These are phyloP conservation scores for Neolamprologus falcicula DNA, from an alignment of 2,113 vertebrate genomes.

Conservation along the genomic window DNA sequence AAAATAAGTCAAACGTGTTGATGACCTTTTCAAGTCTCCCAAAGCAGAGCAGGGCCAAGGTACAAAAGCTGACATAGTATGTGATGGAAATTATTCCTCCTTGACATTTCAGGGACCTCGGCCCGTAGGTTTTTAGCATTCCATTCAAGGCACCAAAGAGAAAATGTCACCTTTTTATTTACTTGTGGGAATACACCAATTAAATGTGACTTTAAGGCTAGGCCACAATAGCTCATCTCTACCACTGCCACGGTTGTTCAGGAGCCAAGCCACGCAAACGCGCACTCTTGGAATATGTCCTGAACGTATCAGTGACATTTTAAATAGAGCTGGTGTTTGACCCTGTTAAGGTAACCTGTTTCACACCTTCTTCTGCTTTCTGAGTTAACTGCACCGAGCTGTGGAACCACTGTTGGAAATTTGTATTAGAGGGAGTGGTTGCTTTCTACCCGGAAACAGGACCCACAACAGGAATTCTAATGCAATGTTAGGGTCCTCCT, in stretches of 20 bases:
- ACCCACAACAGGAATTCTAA: background rate
- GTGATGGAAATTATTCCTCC: constrained; percentile 69
- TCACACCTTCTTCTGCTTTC: constrained; percentile 25
- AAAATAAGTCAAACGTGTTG: constrained; percentile 65
- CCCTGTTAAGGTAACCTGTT: constrained; percentile 60
- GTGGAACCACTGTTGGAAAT: background rate
- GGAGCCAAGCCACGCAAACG: background rate
- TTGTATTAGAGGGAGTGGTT: background rate
- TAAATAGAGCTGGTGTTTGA: constrained; percentile 63
- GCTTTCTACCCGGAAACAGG: background rate
- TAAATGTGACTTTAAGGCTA: constrained; percentile 70
- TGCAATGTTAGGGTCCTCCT: background rate
- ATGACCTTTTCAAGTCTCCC: constrained; percentile 67
- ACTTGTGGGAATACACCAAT: constrained; percentile 72
- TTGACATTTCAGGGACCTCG: constrained; percentile 69
- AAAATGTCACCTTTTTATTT: constrained; percentile 77
- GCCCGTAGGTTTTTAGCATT: constrained; percentile 63
- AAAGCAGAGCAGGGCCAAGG: constrained; percentile 28
- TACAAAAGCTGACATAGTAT: constrained; percentile 53
- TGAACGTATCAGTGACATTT: constrained; percentile 60
- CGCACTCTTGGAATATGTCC: constrained; percentile 26
- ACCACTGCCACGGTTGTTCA: constrained; percentile 16
- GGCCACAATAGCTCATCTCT: constrained; percentile 39
- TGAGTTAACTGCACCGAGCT: constrained; percentile 42
- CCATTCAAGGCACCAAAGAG: constrained; percentile 55